Evolutionary conservation across 2,113 vertebrate genomes (phyloP).

Genomic region (Archocentrus centrarchus): DNA sequence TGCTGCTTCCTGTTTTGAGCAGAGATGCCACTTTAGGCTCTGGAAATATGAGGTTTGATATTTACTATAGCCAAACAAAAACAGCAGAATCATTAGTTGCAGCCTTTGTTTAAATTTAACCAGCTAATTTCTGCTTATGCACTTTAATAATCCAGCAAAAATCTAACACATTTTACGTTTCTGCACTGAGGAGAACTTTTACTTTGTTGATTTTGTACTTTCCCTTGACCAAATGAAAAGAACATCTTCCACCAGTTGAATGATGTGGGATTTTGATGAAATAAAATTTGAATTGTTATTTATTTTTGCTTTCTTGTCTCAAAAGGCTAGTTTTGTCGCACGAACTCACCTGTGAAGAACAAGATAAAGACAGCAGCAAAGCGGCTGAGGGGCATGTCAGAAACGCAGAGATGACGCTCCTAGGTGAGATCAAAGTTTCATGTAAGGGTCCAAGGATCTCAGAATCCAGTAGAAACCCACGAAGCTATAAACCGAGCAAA

Average conservation of each 20-base stretch:
- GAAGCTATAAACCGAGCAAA: neutral
- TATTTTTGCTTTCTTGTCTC: neutral
- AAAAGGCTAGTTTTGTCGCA: neutral
- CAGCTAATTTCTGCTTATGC: neutral
- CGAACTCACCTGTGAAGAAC: conserved; percentile 56
- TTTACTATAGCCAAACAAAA: neutral
- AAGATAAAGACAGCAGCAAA: conserved; percentile 49
- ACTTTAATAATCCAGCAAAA: neutral
- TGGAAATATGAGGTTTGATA: neutral
- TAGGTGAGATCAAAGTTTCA: neutral
- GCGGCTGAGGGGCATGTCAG: conserved; percentile 50
- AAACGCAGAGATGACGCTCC: conserved; percentile 16
- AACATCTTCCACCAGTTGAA: neutral
- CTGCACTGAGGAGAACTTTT: neutral
- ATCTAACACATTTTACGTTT: neutral
- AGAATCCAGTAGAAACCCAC: neutral
- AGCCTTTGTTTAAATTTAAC: neutral
- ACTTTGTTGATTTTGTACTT: neutral
- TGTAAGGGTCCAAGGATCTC: neutral
- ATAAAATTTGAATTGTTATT: neutral
- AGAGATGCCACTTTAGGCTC: neutral
- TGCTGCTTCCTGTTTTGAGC: neutral
- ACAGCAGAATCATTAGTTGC: neutral
- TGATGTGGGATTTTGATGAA: neutral
- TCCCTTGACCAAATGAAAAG: neutral